Base-by-base conservation (phyloP, 2,888 invertebrate species). In the Agapostemon virescens region DNA sequence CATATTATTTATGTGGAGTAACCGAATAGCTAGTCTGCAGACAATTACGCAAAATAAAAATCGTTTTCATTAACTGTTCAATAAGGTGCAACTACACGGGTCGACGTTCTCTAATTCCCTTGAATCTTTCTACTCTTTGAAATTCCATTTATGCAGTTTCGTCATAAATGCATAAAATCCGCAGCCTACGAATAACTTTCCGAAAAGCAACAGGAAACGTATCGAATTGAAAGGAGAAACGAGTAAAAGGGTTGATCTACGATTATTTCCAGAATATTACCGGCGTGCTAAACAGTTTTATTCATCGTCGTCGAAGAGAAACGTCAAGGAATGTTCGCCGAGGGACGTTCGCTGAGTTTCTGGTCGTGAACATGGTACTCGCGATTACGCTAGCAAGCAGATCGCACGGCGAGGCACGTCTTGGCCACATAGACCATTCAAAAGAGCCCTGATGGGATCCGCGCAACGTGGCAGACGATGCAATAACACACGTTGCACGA, bases 341-440 rank as follows among this genome's bases (percentile, higher is more conserved):
- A 73, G 64, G 55, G 64, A 45, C 79, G 73, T 80, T 55, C 42
- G 36, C 77, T 38, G 67, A 20, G 52, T 69, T 26, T 64, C 71
- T 42, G 81, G 77, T 82, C 76, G 74, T 79, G 74, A 75, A 77
- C 52, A 69, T 74, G 79, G 74, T 68, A 82, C 79, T 77, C 78
- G 84, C 81, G 86, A 85, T 85, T 87, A 69, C 77, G 81, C 85
- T 91, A 91, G 90, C 91, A 90, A 90, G 92, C 92, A 90, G 89
- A 92, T 92, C 92, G 91, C 90, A 91, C 91, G 92, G 91, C 82
- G 82, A 90, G 90, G 90, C 92, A 92, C 92, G 92, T 92, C 71
- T 84, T 85, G 82, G 89, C 88, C 88, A 88, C 89, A 88, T 89
- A 85, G 85, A 84, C 87, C 85, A 88, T 86, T 85, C 74, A 84